Conservation (phyloP, 2,888 invertebrate species). For the Volucella inanis region DNA sequence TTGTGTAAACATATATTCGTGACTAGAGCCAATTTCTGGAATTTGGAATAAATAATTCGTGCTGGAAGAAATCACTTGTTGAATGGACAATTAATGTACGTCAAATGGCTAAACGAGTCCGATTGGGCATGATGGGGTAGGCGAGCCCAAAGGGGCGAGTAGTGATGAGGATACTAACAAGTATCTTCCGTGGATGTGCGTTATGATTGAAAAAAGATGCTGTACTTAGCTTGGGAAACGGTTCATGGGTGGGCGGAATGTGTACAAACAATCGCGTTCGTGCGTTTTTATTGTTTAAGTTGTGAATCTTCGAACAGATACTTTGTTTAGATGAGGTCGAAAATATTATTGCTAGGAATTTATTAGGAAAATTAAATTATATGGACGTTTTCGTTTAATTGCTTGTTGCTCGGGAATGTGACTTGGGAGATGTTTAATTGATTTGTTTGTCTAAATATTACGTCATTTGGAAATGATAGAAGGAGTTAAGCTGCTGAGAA, state of each 20-base stretch:
- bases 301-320: not conserved
- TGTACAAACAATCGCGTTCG: constrained; percentile 2
- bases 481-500: too few relatives aligned
- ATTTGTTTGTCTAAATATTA: too few relatives aligned
- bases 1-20: constrained; percentile 55
- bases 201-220: not conserved
- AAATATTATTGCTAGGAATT: not conserved
- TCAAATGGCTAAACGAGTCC: not conserved
- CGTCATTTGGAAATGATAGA: too few relatives aligned
- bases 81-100: constrained; percentile 53
- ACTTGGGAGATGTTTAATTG: not conserved
- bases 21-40: constrained; percentile 28
- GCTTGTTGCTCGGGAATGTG: not conserved
- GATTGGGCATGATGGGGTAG: not conserved
- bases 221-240: not conserved
- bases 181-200: constrained; percentile 8
- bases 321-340: constrained; percentile 13
- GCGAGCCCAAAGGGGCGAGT: too few relatives aligned
- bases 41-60: constrained; percentile 43
- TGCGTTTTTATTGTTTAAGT: constrained; percentile 19
- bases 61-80: constrained; percentile 51
- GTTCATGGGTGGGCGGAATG: constrained; percentile 1
- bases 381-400: not conserved
- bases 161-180: too few relatives aligned
- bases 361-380: constrained; percentile 1